Percentiles rank a stretch among this genome's conserved stretches.
These are phyloP conservation scores for Lytechinus pictus DNA, from an alignment of 35 echinoderm and acorn worm genomes.

Conservation along the genomic window DNA sequence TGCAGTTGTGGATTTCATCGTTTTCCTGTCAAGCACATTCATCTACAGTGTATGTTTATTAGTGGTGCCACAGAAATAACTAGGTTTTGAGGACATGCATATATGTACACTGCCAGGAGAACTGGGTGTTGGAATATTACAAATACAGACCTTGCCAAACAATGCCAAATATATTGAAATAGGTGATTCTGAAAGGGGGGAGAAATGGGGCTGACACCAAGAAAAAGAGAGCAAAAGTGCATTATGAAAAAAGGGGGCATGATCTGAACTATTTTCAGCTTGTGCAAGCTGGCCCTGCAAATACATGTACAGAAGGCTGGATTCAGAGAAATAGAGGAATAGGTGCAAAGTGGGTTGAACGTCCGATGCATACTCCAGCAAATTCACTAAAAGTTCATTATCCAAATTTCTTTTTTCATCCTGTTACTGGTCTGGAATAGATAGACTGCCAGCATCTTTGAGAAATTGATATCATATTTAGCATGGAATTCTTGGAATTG, in stretches of 20 bases:
- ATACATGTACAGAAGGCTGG: background rate
- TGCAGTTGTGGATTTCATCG: background rate
- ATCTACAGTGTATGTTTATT: background rate
- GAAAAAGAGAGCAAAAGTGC: background rate
- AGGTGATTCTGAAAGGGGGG: background rate
- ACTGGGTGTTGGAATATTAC: background rate
- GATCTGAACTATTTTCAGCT: background rate
- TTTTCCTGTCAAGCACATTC: background rate
- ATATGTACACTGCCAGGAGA: conserved; percentile 10
- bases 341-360: background rate
- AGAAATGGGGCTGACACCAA: background rate
- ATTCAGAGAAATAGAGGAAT: background rate
- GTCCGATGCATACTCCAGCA: too few species aligned
- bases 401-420: too few species aligned
- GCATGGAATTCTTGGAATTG: too few species aligned
- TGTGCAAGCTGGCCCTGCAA: background rate
- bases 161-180: background rate
- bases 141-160: background rate
- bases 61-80: background rate
- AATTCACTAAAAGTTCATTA: too few species aligned
- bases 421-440: too few species aligned
- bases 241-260: background rate
- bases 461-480: too few species aligned
- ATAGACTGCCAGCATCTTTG: too few species aligned
- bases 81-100: background rate